phyloP scores from a whole-genome alignment of 64 coral and sea anemone species.

The Actinia equina region DNA sequence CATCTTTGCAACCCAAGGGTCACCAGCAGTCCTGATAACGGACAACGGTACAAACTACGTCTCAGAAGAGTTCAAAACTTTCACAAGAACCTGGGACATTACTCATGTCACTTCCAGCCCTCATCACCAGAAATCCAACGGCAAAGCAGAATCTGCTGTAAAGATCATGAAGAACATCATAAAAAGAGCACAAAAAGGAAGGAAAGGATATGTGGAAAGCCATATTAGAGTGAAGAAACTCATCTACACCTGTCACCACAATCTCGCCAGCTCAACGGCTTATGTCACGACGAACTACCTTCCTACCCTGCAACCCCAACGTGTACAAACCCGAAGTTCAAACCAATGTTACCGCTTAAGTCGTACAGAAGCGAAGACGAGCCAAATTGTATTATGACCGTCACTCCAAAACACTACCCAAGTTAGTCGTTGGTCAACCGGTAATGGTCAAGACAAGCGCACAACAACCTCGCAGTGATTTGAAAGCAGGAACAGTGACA shows the following conservation, averaged over 20 bases:
- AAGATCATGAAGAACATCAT: conserved; percentile 9
- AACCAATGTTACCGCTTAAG: not conserved
- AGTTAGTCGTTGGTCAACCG: not conserved
- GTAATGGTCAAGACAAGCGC: not conserved
- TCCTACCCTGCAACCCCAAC: not conserved
- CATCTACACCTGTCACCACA: conserved; percentile 13
- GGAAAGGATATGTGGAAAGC: not conserved
- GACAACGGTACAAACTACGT: conserved; percentile 6
- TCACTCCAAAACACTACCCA: not conserved
- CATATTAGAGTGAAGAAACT: conserved; percentile 9
- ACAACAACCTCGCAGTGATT: not conserved
- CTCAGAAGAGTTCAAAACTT: not conserved
- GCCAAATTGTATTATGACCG: conserved; percentile 20
- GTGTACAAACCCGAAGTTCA: conserved; percentile 30
- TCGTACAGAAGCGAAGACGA: not conserved
- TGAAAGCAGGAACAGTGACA: not conserved
- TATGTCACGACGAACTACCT: conserved; percentile 41
- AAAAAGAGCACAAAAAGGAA: not conserved
- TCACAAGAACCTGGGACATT: not conserved
- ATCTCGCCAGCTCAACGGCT: conserved; percentile 29
- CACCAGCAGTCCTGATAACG: conserved; percentile 3
- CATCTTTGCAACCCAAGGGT: conserved; percentile 9
- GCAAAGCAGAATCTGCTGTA: conserved; percentile 3
- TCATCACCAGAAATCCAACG: conserved; percentile 26
- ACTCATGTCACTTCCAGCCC: not conserved